These are phyloP conservation scores for Fregata magnificens DNA, from an alignment of 2,113 vertebrate species.

Conservation along the genomic window DNA sequence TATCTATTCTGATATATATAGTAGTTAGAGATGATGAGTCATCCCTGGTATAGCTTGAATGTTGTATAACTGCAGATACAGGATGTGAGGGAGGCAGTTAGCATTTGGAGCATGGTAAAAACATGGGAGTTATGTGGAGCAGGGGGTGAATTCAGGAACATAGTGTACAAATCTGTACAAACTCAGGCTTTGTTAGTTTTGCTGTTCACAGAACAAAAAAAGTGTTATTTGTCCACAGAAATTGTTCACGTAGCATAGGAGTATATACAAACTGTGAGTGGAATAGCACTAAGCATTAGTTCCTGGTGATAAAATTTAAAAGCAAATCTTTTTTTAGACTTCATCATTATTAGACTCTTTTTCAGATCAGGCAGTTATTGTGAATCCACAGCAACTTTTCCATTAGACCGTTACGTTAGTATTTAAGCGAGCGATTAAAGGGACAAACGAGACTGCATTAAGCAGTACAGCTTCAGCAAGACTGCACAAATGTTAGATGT, in stretches of 20 bases:
- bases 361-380: neutral
- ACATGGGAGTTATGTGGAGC: neutral
- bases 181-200: neutral
- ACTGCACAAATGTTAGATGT: neutral
- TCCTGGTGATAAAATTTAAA: neutral
- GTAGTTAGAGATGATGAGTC: neutral
- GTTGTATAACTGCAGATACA: neutral
- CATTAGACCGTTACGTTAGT: neutral
- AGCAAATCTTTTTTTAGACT: neutral
- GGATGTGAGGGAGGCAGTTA: neutral
- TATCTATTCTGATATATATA: neutral
- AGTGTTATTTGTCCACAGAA: neutral
- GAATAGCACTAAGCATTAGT: neutral
- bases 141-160: neutral
- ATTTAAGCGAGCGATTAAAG: neutral
- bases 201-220: neutral
- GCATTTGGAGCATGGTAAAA: neutral
- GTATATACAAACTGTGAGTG: neutral
- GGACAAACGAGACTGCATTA: neutral
- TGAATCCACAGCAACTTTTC: neutral
- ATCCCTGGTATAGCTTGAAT: neutral
- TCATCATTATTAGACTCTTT: neutral
- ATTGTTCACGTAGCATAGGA: neutral
- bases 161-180: neutral
- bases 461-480: neutral